Evolutionary conservation across 2,113 vertebrate genomes (phyloP), one percentile per base, ranked within the genome.

Genomic region (Ciconia boyciana): DNA sequence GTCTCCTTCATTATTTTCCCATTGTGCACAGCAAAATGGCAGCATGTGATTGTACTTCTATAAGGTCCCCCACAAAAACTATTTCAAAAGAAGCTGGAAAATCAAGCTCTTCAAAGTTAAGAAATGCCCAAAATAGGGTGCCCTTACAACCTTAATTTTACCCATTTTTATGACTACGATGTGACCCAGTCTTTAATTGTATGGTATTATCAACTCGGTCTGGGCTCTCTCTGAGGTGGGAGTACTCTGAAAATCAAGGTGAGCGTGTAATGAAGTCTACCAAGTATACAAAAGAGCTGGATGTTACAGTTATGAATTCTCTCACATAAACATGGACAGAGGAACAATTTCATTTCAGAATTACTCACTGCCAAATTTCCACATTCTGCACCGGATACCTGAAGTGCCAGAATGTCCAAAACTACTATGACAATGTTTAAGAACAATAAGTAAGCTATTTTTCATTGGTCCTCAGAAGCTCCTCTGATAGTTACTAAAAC

Each of bases 171-270:
- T 18, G 48, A 15, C 29, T n/a, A 18, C 32, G 3, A 0, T 1
- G 60, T 43, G 79, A 54, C n/a, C 55, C 54, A 9, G 60, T 34
- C n/a, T 68, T 41, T 44, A 44, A 65, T 2, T 16, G 46, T 4
- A 10, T 0, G 0, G 28, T 10, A 10, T 21, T 44, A 24, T 3
- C 31, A 0, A 0, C 5, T 15, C 13, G 61, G 9, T 0, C 13
- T 3, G 24, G 64, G 76, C 22, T 58, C 41, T 55, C 25, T 16
- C 0, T 7, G 65, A 52, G 39, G 69, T 4, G 1, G 6, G 14
- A 65, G 34, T 0, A 12, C 62, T 54, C 70, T 15, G 78, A 39
- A 65, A 72, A 58, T 15, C 6, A 9, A 57, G 43, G 4, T 9
- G 46, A 65, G 0, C 0, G 0, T 8, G 60, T 5, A 44, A 62